These are phyloP conservation scores for Habropoda laboriosa DNA, from an alignment of 1,140 invertebrate species.

Conservation along the genomic window DNA sequence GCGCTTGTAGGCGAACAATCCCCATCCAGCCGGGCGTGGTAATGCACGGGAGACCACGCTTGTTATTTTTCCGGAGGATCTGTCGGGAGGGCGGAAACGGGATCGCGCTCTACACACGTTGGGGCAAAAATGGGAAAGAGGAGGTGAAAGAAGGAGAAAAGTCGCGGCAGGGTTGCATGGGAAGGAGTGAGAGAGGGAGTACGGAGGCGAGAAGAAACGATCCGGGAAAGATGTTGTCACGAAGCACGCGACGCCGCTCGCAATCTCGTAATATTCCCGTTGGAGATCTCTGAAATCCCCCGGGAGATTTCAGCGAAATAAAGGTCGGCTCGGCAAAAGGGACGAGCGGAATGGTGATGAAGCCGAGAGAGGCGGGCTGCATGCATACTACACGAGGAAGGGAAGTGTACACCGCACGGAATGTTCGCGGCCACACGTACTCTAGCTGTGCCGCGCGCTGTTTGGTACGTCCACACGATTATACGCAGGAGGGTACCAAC, in stretches of 20 bases:
- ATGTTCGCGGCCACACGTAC: slow-evolving; percentile 1
- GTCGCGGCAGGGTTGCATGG: too few species aligned
- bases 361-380: not conserved
- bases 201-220: slow-evolving; percentile 41
- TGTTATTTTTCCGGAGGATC: slow-evolving; percentile 54
- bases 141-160: too few species aligned
- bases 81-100: slow-evolving; percentile 35
- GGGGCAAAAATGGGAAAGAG: slow-evolving; percentile 31
- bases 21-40: slow-evolving; percentile 36
- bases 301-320: slow-evolving; percentile 77
- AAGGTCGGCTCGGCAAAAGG: slow-evolving; percentile 63
- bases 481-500: slow-evolving; percentile 24
- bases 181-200: slow-evolving; percentile 1
- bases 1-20: slow-evolving; percentile 21
- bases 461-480: slow-evolving; percentile 39
- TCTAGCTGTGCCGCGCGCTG: not conserved
- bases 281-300: slow-evolving; percentile 75
- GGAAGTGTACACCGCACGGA: not conserved
- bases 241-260: slow-evolving; percentile 68
- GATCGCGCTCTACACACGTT: not conserved
- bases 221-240: slow-evolving; percentile 37
- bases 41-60: slow-evolving; percentile 53
- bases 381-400: not conserved
- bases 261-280: slow-evolving; percentile 79
- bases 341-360: slow-evolving; percentile 44